Evolutionary conservation across 92 coral and sea anemone species (phyloP), one percentile per base, ranked within the genome.

Genomic region (Epizoanthus stellaris): DNA sequence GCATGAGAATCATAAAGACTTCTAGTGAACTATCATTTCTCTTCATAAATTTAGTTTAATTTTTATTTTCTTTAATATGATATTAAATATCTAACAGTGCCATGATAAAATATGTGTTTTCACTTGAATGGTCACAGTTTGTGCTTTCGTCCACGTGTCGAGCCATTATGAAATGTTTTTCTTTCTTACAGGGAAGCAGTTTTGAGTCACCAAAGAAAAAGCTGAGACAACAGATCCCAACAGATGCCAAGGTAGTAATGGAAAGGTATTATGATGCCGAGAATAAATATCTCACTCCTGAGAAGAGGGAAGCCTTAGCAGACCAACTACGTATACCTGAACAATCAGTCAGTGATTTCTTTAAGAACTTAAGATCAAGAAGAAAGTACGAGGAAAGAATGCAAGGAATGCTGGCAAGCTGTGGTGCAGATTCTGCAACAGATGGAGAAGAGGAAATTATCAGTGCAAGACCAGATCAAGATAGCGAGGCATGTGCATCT

Each of bases 301-400:
- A 77, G 6, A 90, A 77, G 75, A 85, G 82, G 53, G 88, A 90
- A 59, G 42, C 21, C 0, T 43, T 90, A 30, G 91, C 86, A 6
- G 72, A 43, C 47, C 89, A 83, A 36, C 75, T 72, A 14, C 84
- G 57, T 49, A 87, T 87, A 39, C 91, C 93, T 16, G 89, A 90
- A 72, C 91, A 87, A 79, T 82, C 90, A 63, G 87, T 88, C 60
- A 85, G 91, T 30, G 93, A 90, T 80, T 90, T 47, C 91, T 90
- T 87, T 64, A 90, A 90, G 89, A 90, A 87, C 74, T 76, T 90
- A 34, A 67, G 88, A 42, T 90, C 90, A 17, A 82, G 85, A 40
- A 88, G 84, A 73, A 88, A 87, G 57, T 71, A 83, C 4, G 91
- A 87, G 58, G 91, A 90, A 23, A 57, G 80, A 43, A 73, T 63